Evolutionary conservation across 2,797 vertebrate species (phyloP).

Genomic region (Scarus forsteni): DNA sequence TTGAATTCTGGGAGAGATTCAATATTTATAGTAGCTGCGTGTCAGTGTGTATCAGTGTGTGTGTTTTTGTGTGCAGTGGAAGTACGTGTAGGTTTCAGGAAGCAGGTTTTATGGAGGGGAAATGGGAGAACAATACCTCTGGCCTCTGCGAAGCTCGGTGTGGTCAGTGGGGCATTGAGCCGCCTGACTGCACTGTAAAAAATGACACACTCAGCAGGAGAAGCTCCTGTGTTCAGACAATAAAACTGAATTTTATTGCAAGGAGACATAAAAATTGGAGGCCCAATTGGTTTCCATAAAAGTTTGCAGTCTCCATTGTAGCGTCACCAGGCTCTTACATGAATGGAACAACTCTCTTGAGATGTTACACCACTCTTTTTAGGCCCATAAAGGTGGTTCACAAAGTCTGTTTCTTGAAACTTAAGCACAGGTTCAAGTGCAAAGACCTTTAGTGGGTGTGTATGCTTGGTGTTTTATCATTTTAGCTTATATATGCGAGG

Average conservation of each 20-base stretch:
- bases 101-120: conserved; percentile 64
- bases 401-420: too few species aligned
- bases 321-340: background rate
- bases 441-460: too few species aligned
- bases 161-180: conserved; percentile 26
- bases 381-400: too few species aligned
- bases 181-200: conserved; percentile 23
- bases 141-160: conserved; percentile 23
- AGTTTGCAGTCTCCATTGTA: background rate
- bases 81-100: conserved; percentile 62
- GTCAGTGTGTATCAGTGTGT: conserved; percentile 25
- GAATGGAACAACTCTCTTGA: background rate
- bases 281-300: background rate
- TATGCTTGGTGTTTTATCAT: too few species aligned
- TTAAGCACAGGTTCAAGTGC: too few species aligned
- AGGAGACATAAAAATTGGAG: conserved; percentile 1
- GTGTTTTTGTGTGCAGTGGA: conserved; percentile 23
- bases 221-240: conserved; percentile 6
- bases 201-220: conserved; percentile 5
- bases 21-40: background rate
- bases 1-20: conserved; percentile 20
- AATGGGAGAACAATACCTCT: conserved; percentile 79
- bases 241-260: background rate
- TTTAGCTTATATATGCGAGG: too few species aligned
- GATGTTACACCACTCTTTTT: too few species aligned